These are phyloP conservation scores for Trichosurus vulpecula DNA, from an alignment of 2,797 vertebrate genomes.

Conservation along the genomic window DNA sequence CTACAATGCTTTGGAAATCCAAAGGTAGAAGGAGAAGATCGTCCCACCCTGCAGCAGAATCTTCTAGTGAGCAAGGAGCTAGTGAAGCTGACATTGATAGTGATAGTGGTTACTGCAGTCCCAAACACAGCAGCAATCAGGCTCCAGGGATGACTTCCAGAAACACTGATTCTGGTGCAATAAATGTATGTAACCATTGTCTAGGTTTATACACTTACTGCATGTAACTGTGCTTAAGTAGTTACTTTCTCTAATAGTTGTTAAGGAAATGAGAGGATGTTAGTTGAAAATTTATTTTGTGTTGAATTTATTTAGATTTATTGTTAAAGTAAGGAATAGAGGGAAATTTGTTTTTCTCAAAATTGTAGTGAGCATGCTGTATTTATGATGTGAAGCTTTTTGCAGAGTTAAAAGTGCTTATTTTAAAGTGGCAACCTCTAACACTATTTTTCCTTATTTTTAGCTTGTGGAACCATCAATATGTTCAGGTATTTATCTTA, in stretches of 20 bases:
- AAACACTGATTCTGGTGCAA: slow-evolving; percentile 77
- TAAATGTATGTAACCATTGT: slow-evolving; percentile 79
- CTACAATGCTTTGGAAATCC: slow-evolving; percentile 91
- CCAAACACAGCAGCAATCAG: slow-evolving; percentile 93
- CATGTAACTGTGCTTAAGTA: slow-evolving; percentile 11
- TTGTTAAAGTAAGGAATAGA: slow-evolving; percentile 23
- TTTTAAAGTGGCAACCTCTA: slow-evolving; percentile 38
- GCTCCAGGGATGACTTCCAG: slow-evolving; percentile 79
- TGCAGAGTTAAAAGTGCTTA: not conserved
- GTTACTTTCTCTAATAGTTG: slow-evolving; percentile 33
- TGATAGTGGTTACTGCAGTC: slow-evolving; percentile 98
- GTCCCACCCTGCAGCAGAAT: slow-evolving; percentile 91
- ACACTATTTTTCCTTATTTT: slow-evolving; percentile 66
- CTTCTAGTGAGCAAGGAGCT: slow-evolving; percentile 93
- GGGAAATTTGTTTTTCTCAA: slow-evolving; percentile 18
- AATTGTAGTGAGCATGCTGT: slow-evolving; percentile 3
- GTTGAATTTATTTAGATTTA: slow-evolving; percentile 25
- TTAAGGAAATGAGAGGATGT: not conserved
- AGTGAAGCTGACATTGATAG: slow-evolving; percentile 99
- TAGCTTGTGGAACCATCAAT: slow-evolving; percentile 90
- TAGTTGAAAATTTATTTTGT: slow-evolving; percentile 9
- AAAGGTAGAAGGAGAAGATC: slow-evolving; percentile 90
- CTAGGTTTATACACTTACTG: slow-evolving; percentile 31
- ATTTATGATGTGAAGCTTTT: slow-evolving; percentile 27
- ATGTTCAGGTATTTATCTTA: slow-evolving; percentile 88